Base-by-base conservation (phyloP, 2,888 invertebrate genomes). In the Volucella inflata region DNA sequence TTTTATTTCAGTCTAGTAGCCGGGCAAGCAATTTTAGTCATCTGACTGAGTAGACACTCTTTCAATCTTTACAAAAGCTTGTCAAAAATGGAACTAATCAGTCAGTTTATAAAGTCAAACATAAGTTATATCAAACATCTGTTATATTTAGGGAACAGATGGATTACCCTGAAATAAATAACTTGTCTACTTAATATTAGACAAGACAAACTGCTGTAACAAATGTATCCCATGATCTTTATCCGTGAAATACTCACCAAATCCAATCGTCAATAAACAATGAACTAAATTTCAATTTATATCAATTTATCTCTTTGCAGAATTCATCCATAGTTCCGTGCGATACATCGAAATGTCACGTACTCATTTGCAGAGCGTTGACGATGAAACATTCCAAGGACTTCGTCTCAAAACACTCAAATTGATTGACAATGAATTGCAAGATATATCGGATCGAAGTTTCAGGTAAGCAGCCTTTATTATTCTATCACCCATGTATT, bases 341-440 rank as follows among this genome's bases (percentile, higher is more conserved):
- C 95, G 95, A 87, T 96, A 97, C 90, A 93, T 97, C 92, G 97
- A 97, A 92, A 95, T 97, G 90, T 95, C 96, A 88, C 96, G 95
- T 92, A 96, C 97, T 83, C 95, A 95, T 89, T 94, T 97, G 90
- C 95, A 96, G 92, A 94, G 95, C 88, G 93, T 97, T 89, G 96
- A 97, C 89, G 95, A 96, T 90, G 96, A 96, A 91, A 96, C 96
- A 84, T 93, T 97, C 89, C 95, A 95, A 87, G 95, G 95, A 87
- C 93, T 95, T 89, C 94, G 94, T 90, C 94, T 97, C 88, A 96
- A 97, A 92, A 96, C 96, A 79, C 93, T 97, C 88, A 95, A 96
- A 89, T 93, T 97, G 91, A 95, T 96, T 93, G 96, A 96, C 93
- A 97, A 97, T 93, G 95, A 95, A 92, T 94, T 97, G 89, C 95